Conservation (phyloP, 92 coral and sea anemone genomes). For the Epizoanthus stellaris region DNA sequence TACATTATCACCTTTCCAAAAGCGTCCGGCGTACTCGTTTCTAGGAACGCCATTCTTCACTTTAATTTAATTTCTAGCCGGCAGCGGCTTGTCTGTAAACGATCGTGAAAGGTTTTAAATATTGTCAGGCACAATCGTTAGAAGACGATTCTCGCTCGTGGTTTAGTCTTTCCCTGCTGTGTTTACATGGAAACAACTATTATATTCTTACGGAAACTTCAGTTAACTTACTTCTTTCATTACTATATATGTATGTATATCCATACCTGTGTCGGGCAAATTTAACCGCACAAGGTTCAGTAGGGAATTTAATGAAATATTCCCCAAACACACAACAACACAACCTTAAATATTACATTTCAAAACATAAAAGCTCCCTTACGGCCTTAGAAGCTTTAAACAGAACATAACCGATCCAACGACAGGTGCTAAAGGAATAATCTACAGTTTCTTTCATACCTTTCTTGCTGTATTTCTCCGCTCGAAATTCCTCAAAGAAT, state of each 20-base stretch:
- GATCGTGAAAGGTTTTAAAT: neutral
- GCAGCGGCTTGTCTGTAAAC: neutral
- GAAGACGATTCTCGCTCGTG: neutral
- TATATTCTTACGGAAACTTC: neutral
- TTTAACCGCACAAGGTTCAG: too few species aligned
- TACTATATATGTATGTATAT: neutral
- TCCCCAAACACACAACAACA: neutral
- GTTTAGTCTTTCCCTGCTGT: neutral
- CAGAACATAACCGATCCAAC: neutral
- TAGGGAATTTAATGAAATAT: too few species aligned
- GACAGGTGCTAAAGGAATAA: neutral
- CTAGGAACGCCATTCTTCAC: neutral
- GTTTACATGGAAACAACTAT: conserved; percentile 14
- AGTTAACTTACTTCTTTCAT: neutral
- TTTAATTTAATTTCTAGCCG: neutral
- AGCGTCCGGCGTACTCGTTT: neutral
- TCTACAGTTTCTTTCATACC: conserved; percentile 11
- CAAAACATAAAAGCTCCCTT: neutral
- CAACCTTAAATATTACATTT: neutral
- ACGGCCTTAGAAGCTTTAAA: neutral
- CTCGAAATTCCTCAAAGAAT: neutral
- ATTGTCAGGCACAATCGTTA: too few species aligned
- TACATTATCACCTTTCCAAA: conserved; percentile 21
- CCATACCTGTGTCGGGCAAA: too few species aligned
- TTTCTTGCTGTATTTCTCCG: neutral